Evolutionary conservation across 2,113 vertebrate genomes (phyloP), one percentile per base, ranked within the genome.

Genomic region (Rhinopomastus cyanomelas): DNA sequence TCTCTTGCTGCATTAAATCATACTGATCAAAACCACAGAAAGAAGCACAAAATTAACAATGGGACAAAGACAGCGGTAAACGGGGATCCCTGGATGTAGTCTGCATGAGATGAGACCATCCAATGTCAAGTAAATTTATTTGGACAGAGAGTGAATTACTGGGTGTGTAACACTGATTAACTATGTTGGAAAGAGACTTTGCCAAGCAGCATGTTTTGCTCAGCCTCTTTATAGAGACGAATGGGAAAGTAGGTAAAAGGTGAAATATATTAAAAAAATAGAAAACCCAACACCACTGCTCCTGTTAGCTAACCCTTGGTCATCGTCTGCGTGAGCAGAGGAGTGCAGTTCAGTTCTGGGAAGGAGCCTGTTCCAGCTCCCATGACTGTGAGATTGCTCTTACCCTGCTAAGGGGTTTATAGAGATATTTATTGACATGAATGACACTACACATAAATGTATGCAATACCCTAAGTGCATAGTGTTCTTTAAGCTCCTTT

Each of bases 131-230:
- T 27, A 77, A 85, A 95, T 85, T 87, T 95, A 88, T 87, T 94
- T 95, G 92, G 93, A 85, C 67, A 37, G 55, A 82, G 64, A 88
- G 46, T 67, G 90, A 95, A 94, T 95, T 95, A 88, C 90, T 93
- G 93, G 92, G 95, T 96, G 93, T 94, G 93, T 95, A 94, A 94
- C 87, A 86, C 77, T 95, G 93, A 94, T 96, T 95, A 95, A 80
- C 94, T 95, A 95, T 95, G 92, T 68, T 95, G 90, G 90, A 95
- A 83, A 85, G 84, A 93, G 74, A 74, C 78, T 52, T 93, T 92
- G 94, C 88, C 94, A 95, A 96, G 78, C 60, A 87, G 73, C 30
- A 1, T 93, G 88, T 94, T 94, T 94, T 96, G 94, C 88, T 93
- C 93, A 95, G 92, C 60, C 53, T 90, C 59, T 90, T 92, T 77